Evolutionary conservation across 2,113 vertebrate species (phyloP).

Genomic region (Anhinga rufa): DNA sequence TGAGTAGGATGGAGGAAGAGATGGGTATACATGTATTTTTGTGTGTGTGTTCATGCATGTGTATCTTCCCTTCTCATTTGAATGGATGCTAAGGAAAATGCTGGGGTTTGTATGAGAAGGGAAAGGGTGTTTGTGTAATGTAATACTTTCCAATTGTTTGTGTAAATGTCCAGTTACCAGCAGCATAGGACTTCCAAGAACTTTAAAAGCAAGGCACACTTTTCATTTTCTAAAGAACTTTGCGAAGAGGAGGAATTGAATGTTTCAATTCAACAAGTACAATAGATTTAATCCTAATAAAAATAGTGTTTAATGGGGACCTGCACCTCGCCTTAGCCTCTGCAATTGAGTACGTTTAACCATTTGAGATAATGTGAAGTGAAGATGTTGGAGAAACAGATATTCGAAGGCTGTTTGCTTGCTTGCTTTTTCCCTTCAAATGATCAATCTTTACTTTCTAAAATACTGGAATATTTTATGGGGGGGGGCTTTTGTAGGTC

Average conservation of each 20-base stretch:
- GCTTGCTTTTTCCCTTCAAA: not conserved
- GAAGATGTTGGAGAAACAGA: not conserved
- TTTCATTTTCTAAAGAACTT: not conserved
- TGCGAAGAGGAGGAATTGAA: not conserved
- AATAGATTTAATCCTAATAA: not conserved
- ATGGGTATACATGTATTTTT: not conserved
- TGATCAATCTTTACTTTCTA: not conserved
- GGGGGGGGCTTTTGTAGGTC: constrained; percentile 49
- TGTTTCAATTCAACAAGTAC: not conserved
- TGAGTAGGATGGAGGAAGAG: not conserved
- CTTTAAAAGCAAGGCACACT: not conserved
- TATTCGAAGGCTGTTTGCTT: not conserved
- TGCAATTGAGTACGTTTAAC: not conserved
- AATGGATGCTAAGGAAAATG: not conserved
- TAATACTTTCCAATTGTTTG: not conserved
- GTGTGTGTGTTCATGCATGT: not conserved
- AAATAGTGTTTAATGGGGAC: not conserved
- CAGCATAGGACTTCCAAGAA: not conserved
- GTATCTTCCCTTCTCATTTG: not conserved
- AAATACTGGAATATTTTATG: constrained; percentile 24
- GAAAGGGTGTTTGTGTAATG: not conserved
- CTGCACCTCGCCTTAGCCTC: not conserved
- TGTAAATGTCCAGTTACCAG: not conserved
- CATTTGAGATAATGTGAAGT: not conserved
- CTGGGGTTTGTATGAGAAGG: not conserved